These are phyloP conservation scores for Nomada flava DNA, from an alignment of 2,888 invertebrate genomes.

Conservation along the genomic window DNA sequence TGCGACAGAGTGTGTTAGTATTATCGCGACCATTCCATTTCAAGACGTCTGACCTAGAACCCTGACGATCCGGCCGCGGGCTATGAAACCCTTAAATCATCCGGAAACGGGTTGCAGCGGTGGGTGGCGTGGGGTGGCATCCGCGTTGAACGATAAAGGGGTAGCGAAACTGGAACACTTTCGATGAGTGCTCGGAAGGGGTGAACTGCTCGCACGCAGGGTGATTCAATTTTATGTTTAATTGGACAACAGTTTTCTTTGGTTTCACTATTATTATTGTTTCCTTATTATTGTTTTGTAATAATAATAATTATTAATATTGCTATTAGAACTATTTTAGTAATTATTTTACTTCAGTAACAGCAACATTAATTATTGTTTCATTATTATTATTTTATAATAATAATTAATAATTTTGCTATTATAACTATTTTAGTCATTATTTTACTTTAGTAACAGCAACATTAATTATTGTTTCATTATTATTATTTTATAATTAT, in stretches of 20 bases:
- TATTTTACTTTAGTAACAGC: too few relatives aligned
- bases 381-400: too few relatives aligned
- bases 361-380: too few relatives aligned
- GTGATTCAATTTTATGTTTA: not conserved
- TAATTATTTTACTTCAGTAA: too few relatives aligned
- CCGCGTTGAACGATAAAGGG: constrained; percentile 21
- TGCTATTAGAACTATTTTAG: too few relatives aligned
- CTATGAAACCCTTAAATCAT: constrained; percentile 53
- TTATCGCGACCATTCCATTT: constrained; percentile 46
- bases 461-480: too few relatives aligned
- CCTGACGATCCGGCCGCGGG: constrained; percentile 44
- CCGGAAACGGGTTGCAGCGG: constrained; percentile 28
- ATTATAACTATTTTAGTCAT: not conserved
- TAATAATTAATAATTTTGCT: not conserved
- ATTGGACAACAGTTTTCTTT: too few relatives aligned
- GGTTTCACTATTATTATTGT: too few relatives aligned
- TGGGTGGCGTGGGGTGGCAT: constrained; percentile 28
- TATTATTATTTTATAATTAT: too few relatives aligned
- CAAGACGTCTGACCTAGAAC: constrained; percentile 60
- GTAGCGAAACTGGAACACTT: constrained; percentile 21
- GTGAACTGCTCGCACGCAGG: not conserved
- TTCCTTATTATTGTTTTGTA: too few relatives aligned
- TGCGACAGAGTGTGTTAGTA: constrained; percentile 6
- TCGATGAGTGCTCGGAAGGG: not conserved
- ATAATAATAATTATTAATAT: too few relatives aligned